A percentile compares a stretch with the other conserved stretches of the same genome.
Evolutionary conservation across 2,888 invertebrate genomes (phyloP).

Genomic region (Azorinus chamasolen): DNA sequence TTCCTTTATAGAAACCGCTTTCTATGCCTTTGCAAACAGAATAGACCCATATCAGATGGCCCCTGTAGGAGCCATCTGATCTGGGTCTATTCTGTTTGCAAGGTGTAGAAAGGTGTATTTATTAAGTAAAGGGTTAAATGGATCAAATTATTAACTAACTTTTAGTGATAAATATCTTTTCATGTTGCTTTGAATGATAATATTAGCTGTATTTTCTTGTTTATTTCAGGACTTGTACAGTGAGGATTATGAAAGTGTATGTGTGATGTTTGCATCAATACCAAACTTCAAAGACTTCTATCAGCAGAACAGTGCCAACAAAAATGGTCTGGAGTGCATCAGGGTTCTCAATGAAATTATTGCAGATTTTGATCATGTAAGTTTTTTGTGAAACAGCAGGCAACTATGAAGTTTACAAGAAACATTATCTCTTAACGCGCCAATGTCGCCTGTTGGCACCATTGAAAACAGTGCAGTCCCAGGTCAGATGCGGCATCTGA

Average conservation of each 20-base stretch:
- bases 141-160: background rate
- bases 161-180: background rate
- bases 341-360: conserved; percentile 98
- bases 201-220: conserved; percentile 1
- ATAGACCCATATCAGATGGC: too few relatives aligned
- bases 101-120: too few relatives aligned
- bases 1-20: too few relatives aligned
- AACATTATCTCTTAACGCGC: too few relatives aligned
- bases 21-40: too few relatives aligned
- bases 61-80: too few relatives aligned
- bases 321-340: conserved; percentile 97
- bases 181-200: too few relatives aligned
- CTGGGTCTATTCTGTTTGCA: too few relatives aligned
- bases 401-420: background rate
- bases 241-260: conserved; percentile 96
- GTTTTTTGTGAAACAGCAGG: background rate
- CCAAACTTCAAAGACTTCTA: conserved; percentile 99
- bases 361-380: conserved; percentile 98
- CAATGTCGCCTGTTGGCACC: too few relatives aligned
- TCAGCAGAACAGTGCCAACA: conserved; percentile 98
- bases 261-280: conserved; percentile 99
- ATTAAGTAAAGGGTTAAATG: too few relatives aligned
- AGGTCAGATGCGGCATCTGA: too few relatives aligned
- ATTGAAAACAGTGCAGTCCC: too few relatives aligned
- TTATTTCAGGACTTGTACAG: conserved; percentile 94